These are phyloP conservation scores for Lycocerus yunnanus DNA, from an alignment of 2,888 invertebrate genomes.

Conservation along the genomic window DNA sequence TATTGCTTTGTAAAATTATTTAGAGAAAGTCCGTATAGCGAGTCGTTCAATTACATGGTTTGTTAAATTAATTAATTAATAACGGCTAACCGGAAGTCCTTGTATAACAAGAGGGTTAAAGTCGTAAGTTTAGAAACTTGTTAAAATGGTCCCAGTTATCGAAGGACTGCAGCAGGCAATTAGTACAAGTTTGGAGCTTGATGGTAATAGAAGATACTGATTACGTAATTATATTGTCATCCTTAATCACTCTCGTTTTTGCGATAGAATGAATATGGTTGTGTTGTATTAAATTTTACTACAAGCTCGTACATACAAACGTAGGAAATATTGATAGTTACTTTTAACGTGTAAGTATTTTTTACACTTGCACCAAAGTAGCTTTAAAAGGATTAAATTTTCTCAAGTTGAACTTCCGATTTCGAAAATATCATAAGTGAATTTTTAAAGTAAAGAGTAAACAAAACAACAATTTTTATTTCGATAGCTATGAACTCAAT, in stretches of 20 bases:
- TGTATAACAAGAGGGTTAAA: slow-evolving; percentile 21
- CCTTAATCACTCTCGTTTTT: slow-evolving; percentile 26
- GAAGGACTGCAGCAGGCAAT: slow-evolving; percentile 29
- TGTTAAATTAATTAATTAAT: slow-evolving; percentile 31
- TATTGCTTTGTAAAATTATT: slow-evolving; percentile 7
- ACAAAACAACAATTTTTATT: too few relatives aligned
- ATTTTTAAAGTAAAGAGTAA: too few relatives aligned
- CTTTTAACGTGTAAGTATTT: neutral
- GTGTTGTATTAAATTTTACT: neutral
- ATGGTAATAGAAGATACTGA: slow-evolving; percentile 26
- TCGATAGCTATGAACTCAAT: too few relatives aligned
- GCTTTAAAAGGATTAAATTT: too few relatives aligned
- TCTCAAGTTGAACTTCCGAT: too few relatives aligned
- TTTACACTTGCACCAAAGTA: neutral
- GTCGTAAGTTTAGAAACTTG: slow-evolving; percentile 29
- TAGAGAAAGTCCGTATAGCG: slow-evolving; percentile 11
- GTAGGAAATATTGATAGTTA: neutral
- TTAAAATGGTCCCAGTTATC: slow-evolving; percentile 28
- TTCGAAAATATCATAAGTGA: too few relatives aligned
- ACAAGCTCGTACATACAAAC: neutral
- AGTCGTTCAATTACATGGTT: slow-evolving; percentile 25
- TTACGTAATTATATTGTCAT: slow-evolving; percentile 25
- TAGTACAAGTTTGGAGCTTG: slow-evolving; percentile 26
- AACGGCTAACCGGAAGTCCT: slow-evolving; percentile 28
- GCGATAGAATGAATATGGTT: slow-evolving; percentile 3